A percentile compares a stretch with the other conserved stretches of the same genome.
phyloP scores from a whole-genome alignment of 1,140 invertebrate genomes.

The Musca domestica region DNA sequence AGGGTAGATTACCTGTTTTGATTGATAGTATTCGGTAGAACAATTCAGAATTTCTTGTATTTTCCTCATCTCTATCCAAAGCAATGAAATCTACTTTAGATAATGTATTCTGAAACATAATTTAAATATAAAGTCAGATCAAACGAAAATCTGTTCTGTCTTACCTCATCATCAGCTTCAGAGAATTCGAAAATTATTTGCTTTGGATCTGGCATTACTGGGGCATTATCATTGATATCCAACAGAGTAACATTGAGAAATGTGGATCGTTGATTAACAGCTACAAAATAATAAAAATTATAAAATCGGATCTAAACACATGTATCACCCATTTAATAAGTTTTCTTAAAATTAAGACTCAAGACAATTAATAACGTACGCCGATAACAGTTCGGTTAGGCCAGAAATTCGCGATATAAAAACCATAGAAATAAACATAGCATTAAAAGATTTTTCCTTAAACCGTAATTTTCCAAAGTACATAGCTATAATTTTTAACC shows the following conservation, averaged over 20 bases:
- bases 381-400: no score
- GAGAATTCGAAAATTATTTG: constrained; percentile 46
- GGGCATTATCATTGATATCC: constrained; percentile 60
- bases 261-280: constrained; percentile 37
- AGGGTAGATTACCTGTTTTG: constrained; percentile 24
- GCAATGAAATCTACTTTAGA: constrained; percentile 50
- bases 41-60: constrained; percentile 57
- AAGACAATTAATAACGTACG: no score
- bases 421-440: no score
- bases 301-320: no score
- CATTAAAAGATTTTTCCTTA: no score
- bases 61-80: constrained; percentile 55
- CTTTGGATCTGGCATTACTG: constrained; percentile 49
- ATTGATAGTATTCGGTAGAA: constrained; percentile 51
- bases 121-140: neutral
- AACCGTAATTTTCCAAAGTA: no score
- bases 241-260: constrained; percentile 42
- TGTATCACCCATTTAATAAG: neutral
- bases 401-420: no score
- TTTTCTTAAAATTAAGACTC: constrained; percentile 2
- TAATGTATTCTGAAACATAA: constrained; percentile 1
- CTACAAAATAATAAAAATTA: neutral
- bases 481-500: no score
- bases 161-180: constrained; percentile 54
- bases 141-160: neutral